Base-by-base conservation (phyloP, 2,888 invertebrate genomes). In the Drosophila emarginata region DNA sequence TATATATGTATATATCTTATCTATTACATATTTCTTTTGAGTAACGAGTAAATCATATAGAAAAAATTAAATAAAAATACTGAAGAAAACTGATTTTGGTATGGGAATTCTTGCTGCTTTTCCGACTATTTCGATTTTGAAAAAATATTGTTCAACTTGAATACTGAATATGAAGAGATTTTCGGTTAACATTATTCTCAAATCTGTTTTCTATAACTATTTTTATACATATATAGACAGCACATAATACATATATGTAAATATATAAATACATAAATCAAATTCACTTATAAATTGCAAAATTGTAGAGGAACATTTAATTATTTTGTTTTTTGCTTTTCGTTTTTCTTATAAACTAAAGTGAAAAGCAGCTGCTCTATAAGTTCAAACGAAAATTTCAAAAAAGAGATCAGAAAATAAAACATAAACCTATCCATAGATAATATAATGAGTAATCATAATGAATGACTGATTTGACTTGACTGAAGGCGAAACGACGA, bases 251-350 rank as follows among this genome's bases (percentile, higher is more conserved):
- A 56, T 53, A 45, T 45, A 36, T 59, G 37, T 63, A 57, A 37
- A 60, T 26, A 59, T 36, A 40, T 32, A 51, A 50, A 50, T 45
- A 36, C 59, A 51, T 71, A 39, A 71, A 56, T 64, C 52, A 65
- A 56, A 39, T 71, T 57, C 63, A 51, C 71, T 26, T 61, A 63
- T 36, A 40, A 50, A 53, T 57, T 64, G 52, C 60, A 61, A 51
- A 28, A 64, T 64, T 61, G 39, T 26, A 51, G 70, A 69, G 68
- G 68, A 69, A 69, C 68, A 45, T 69, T 36, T 52, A 69, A 50
- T 69, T 56, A 53, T 61, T 54, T 69, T 56, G 68, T 51, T 68
- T 61, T 40, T 50, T 6, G 28, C 45, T 51, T 36, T 71, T 51
- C 68, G 14, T 39, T 39, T n/a, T n/a, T 39, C 39, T 39, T 39